phyloP scores from a whole-genome alignment of 2,113 vertebrate genomes.

The Poicephalus meyeri region DNA sequence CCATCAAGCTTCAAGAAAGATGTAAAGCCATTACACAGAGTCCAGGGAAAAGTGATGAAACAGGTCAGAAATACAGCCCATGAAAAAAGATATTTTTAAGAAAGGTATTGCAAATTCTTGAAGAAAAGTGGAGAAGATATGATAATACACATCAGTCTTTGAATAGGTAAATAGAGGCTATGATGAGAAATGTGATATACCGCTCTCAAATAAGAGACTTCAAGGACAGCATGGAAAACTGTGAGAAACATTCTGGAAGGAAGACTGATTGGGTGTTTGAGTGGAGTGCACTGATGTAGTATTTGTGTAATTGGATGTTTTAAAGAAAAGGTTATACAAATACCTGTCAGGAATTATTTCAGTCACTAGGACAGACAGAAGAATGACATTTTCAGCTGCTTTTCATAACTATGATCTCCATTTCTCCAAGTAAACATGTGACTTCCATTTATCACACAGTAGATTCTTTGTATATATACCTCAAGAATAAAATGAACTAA shows the following conservation, averaged over 20 bases:
- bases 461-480: not conserved
- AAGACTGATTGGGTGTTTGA: not conserved
- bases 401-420: conserved; percentile 6
- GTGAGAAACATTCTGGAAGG: not conserved
- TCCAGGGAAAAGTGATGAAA: not conserved
- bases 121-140: not conserved
- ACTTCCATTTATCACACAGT: not conserved
- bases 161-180: conserved; percentile 5
- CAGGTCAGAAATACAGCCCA: not conserved
- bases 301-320: conserved; percentile 20
- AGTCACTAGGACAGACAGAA: conserved; percentile 25
- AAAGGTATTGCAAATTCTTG: not conserved
- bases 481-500: not conserved
- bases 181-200: not conserved
- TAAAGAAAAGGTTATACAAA: conserved; percentile 49
- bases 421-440: not conserved
- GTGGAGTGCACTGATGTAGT: not conserved
- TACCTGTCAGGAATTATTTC: conserved; percentile 32
- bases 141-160: not conserved
- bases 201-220: not conserved
- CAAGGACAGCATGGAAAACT: not conserved
- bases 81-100: not conserved
- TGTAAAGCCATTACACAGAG: conserved; percentile 6
- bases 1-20: conserved; percentile 41
- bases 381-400: not conserved